A percentile compares a stretch with the other conserved stretches of the same genome.
These are phyloP conservation scores for Pristis pectinata DNA, from an alignment of 2,797 vertebrate genomes.

Conservation along the genomic window DNA sequence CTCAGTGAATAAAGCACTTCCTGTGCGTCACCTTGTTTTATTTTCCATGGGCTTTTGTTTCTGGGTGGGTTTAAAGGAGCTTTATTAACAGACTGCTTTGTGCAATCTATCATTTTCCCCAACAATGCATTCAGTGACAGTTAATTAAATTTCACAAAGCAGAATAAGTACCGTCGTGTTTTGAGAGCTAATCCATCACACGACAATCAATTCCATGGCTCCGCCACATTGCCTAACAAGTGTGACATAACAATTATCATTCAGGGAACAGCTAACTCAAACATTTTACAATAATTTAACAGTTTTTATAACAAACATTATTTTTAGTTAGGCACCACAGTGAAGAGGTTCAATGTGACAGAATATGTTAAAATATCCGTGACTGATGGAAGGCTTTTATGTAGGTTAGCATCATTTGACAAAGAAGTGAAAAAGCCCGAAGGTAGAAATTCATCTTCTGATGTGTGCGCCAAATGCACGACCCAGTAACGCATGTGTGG, in stretches of 20 bases:
- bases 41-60: not conserved
- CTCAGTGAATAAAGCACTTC: not conserved
- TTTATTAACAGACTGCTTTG: not conserved
- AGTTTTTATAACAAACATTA: not conserved
- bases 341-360: not conserved
- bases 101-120: not conserved
- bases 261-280: not conserved
- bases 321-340: not conserved
- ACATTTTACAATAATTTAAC: not conserved
- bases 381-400: not conserved
- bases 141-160: constrained; percentile 14
- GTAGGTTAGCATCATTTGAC: too few relatives aligned
- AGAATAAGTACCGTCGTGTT: not conserved
- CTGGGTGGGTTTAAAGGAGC: constrained; percentile 1
- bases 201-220: not conserved
- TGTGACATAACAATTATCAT: not conserved
- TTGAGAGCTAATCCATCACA: not conserved
- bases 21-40: not conserved
- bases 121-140: not conserved
- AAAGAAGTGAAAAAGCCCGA: not conserved
- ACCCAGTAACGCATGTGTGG: too few relatives aligned
- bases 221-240: not conserved
- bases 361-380: not conserved
- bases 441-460: too few relatives aligned
- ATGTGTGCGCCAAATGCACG: too few relatives aligned